Conservation (phyloP, 2,888 invertebrate genomes). For the Ophion ventricosus region DNA sequence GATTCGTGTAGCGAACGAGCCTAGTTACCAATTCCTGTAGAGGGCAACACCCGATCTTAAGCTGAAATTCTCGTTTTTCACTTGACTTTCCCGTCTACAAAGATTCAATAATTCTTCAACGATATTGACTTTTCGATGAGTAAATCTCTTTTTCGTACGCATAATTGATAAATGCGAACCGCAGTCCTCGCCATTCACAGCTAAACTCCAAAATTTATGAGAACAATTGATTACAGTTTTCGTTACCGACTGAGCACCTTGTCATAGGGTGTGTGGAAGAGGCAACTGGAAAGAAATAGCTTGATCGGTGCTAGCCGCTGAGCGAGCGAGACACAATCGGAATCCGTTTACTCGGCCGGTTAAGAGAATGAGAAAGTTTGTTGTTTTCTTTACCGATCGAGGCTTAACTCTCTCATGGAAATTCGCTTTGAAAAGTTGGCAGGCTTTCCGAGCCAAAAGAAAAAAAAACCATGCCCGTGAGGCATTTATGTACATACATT, state of each 20-base stretch:
- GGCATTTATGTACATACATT: slow-evolving; percentile 12
- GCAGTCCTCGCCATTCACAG: neutral
- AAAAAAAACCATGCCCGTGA: neutral
- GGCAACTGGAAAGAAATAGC: neutral
- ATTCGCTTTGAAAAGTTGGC: slow-evolving; percentile 5
- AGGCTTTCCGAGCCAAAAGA: neutral
- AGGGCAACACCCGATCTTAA: slow-evolving; percentile 4
- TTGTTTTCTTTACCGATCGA: slow-evolving; percentile 15
- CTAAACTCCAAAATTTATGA: neutral
- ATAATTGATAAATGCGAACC: neutral
- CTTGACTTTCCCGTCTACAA: neutral
- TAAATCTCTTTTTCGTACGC: neutral
- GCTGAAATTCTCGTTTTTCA: neutral
- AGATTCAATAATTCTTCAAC: neutral
- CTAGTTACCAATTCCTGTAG: neutral
- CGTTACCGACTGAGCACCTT: too few species aligned
- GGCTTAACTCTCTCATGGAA: slow-evolving; percentile 12
- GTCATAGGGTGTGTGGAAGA: neutral
- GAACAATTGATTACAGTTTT: neutral
- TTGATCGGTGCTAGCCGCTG: neutral
- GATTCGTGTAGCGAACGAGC: slow-evolving; percentile 17
- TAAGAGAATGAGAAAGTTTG: neutral
- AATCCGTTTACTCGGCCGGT: neutral
- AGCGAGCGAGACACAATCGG: neutral
- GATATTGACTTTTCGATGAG: neutral